Evolutionary conservation across 2,113 vertebrate genomes (phyloP), one percentile per base, ranked within the genome.

Genomic region (Otus sunia): DNA sequence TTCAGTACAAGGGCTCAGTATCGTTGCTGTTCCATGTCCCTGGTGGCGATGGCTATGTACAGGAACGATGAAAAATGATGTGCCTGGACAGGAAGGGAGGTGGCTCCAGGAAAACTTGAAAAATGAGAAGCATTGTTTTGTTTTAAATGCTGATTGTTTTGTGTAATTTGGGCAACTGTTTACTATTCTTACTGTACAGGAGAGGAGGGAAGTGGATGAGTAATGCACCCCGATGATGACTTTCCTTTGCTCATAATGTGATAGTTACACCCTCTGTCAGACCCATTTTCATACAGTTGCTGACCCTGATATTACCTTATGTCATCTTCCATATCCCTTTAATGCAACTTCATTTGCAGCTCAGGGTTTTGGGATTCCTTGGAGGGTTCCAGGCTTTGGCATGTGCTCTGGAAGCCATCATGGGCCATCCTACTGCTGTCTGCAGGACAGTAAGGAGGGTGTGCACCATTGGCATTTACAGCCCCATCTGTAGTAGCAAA

Each of bases 31-130:
- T 95, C 89, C 29, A 4, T 55, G 73, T 66, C 67, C 66, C 59
- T 86, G 37, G 32, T 75, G 63, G 49, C 45, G 63, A 49, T 85
- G 66, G 30, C 55, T 37, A 0, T 14, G 27, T 59, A 86, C 37
- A 39, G 79, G 58, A 89, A 60, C 2, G 10, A 53, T 49, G 80
- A 79, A 88, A 32, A 41, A 25, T 68, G 43, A 86, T 76, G 68
- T 88, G 66, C 67, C 43, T 86, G 67, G 37, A 67, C 68, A 55
- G 94, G 92, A 95, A 95, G 90, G 69, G 79, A 82, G 45, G 74
- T 72, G 83, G 87, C 59, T 64, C n/a, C 55, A 78, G 91, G 91
- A 93, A 97, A 74, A 87, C 78, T 55, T 92, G 94, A 92, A 94
- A 83, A 94, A 79, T 55, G 1, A 91, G 80, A 59, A 78, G 86